Base-by-base conservation (phyloP, 2,113 vertebrate genomes). In the Ailuropoda melanoleuca region DNA sequence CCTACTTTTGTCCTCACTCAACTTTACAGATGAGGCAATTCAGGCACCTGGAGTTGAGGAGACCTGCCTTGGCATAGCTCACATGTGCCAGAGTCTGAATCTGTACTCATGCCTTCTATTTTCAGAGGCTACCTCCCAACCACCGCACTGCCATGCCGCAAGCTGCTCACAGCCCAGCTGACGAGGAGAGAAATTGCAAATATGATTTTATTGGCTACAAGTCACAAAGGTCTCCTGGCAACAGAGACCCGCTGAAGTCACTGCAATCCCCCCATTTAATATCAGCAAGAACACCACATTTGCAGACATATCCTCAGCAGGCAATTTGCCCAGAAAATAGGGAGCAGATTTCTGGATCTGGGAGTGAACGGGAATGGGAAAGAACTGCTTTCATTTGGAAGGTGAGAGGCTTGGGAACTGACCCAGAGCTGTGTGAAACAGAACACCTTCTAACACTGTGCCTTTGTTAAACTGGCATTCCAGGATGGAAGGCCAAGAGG, bases 321-420 rank as follows among this genome's bases (percentile, higher is more conserved):
- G 90, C 70, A 94, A 29, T 92, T 86, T 96, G 50, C 86, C 97
- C 72, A 92, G 97, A 88, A 97, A 96, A 62, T 80, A 74, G 15
- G 55, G 48, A 96, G 68, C 58, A 75, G 50, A 88, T 96, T 96
- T 95, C 53, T 95, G 53, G 48, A 84, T 75, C 56, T 60, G 34
- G 24, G 31, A 92, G 18, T 48, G 74, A 31, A 46, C 8, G 23
- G 75, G 37, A 94, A 77, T 46, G n/a, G 19, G 68, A 90, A 92
- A 92, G 39, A 39, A 14, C 19, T 77, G 43, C 78, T 86, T 46
- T 82, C 7, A 8, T 66, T 37, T 92, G 29, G 70, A 95, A 97
- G 88, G 82, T 72, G 34, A 96, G 90, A 92, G 37, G 26, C 19
- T 72, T 84, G 86, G 80, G 88, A 97, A 84, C n/a, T 50, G 53